A percentile compares a stretch with the other conserved stretches of the same genome.
phyloP scores from a whole-genome alignment of 2,888 invertebrate species.

The Scelioninae gen. 1 region DNA sequence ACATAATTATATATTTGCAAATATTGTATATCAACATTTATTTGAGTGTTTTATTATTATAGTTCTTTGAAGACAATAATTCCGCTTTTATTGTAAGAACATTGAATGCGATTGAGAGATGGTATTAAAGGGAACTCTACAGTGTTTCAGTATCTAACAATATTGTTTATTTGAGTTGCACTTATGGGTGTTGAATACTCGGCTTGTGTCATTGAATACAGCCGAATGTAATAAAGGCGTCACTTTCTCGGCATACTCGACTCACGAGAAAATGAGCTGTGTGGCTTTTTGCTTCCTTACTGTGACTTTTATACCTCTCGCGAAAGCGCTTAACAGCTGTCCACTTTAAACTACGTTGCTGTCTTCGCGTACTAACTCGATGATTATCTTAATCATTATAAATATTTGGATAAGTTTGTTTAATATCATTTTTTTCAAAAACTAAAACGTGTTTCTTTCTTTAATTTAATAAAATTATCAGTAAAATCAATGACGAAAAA shows the following conservation, averaged over 20 bases:
- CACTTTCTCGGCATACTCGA: constrained; percentile 67
- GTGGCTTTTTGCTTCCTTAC: constrained; percentile 61
- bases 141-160: constrained; percentile 64
- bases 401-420: constrained; percentile 17
- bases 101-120: constrained; percentile 12
- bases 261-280: constrained; percentile 51
- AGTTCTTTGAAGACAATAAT: background rate
- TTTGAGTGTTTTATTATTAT: background rate
- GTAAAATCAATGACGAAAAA: no score
- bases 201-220: constrained; percentile 76
- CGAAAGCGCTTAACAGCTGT: constrained; percentile 47
- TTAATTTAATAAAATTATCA: no score
- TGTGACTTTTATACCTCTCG: constrained; percentile 52
- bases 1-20: background rate
- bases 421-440: background rate
- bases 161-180: constrained; percentile 74
- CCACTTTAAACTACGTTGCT: constrained; percentile 28
- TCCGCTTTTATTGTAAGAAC: background rate
- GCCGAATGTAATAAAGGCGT: constrained; percentile 76
- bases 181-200: constrained; percentile 74
- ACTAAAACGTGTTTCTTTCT: no score
- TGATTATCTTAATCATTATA: constrained; percentile 8
- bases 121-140: constrained; percentile 12
- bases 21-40: background rate
- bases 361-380: constrained; percentile 44